A percentile compares a stretch with the other conserved stretches of the same genome.
Conservation (phyloP, 2,113 vertebrate species). For the Brachypteracias leptosomus region DNA sequence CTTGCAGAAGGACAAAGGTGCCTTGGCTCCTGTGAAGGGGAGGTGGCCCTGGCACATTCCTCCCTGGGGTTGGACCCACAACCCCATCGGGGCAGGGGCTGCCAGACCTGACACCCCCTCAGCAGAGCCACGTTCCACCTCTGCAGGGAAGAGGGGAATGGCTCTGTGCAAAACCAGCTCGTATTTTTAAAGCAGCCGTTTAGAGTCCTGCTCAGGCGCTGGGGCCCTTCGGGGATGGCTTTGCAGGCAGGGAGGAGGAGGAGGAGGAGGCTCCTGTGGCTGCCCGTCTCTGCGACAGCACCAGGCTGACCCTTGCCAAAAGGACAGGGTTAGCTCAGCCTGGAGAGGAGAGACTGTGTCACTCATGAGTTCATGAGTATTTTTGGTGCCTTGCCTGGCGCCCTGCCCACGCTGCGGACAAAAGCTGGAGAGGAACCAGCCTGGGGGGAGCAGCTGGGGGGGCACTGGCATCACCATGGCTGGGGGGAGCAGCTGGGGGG, state of each 20-base stretch:
- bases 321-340: background rate
- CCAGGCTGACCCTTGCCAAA: background rate
- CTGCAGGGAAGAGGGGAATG: background rate
- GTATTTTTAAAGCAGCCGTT: fast-evolving
- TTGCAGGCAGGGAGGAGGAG: background rate
- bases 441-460: fast-evolving
- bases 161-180: background rate
- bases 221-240: background rate
- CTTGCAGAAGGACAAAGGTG: background rate
- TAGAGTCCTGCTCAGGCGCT: background rate
- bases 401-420: background rate
- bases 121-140: background rate
- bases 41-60: background rate
- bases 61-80: fast-evolving
- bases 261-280: background rate
- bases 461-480: background rate
- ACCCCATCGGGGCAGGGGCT: background rate
- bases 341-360: background rate
- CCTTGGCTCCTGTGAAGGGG: background rate
- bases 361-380: slow-evolving; percentile 36
- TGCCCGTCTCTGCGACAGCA: background rate
- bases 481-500: fast-evolving
- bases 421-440: too few species aligned
- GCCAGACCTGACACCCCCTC: background rate
- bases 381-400: background rate